Percentiles rank a stretch among this genome's conserved stretches.
phyloP scores from a whole-genome alignment of 2,888 invertebrate species.

The Eremobia ochroleuca region DNA sequence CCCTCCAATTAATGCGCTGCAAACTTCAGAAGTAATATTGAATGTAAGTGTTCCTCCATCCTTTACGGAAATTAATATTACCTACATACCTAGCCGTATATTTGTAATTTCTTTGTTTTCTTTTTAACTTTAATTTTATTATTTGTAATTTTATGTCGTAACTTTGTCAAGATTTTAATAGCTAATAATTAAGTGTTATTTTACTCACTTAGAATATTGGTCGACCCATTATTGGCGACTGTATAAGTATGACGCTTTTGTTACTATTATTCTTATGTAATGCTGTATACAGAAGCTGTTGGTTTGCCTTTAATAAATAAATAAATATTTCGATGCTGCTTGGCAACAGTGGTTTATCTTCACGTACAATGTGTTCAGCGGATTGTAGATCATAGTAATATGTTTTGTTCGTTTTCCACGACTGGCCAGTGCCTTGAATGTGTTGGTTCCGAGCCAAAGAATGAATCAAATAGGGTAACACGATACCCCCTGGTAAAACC shows the following conservation, averaged over 20 bases:
- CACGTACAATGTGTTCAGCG: not conserved
- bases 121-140: too few species aligned
- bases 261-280: too few species aligned
- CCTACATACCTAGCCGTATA: too few species aligned
- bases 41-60: not conserved
- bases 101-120: too few species aligned
- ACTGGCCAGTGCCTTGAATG: not conserved
- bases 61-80: not conserved
- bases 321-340: not conserved
- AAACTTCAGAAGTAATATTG: not conserved
- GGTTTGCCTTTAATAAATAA: too few species aligned
- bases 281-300: too few species aligned
- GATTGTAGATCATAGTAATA: not conserved
- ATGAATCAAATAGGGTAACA: not conserved
- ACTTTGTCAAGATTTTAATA: too few species aligned
- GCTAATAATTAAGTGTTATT: too few species aligned
- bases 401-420: not conserved
- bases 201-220: too few species aligned
- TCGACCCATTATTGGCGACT: too few species aligned
- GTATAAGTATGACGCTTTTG: too few species aligned
- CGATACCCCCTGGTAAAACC: not conserved
- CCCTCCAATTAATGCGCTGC: not conserved
- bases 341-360: not conserved
- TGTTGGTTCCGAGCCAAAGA: not conserved
- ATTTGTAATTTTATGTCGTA: too few species aligned